Base-by-base conservation (phyloP, 2,113 vertebrate genomes). In the Caranx melampygus region DNA sequence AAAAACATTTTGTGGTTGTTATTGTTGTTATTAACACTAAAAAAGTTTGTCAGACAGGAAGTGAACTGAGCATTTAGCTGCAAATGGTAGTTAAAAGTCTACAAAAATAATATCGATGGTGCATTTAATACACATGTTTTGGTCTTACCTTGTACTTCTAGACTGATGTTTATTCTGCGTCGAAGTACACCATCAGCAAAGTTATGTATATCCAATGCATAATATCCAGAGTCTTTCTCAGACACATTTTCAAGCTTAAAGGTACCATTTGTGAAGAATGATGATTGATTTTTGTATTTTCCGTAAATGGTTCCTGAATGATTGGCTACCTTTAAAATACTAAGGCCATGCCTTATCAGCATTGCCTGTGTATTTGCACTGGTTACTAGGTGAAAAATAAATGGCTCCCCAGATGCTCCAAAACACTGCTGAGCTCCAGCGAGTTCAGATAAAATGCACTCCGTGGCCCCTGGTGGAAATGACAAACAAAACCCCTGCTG, bases 71-170 rank as follows among this genome's bases (percentile, higher is more conserved):
- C 26, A 26, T 26, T 26, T 26, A 26, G 26, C 1, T 26, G 26
- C 40, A 42, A 13, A 47, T 16, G 4, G 15, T 47, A 15, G 5
- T 6, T 26, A 26, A 26, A 26, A 26, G 26, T 26, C 26, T 5
- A 5, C 3, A 16, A 15, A 16, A 4, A 47, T 15, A 15, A 47
- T 47, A 47, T 4, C 4, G 16, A 47, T 47, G 45, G 4, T 44
- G 10, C 7, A 9, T 42, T 42, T 8, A 26, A 26, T 26, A 26
- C 1, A 26, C 26, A 26, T 26, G 26, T 26, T 26, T 26, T 26
- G 26, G 26, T 51, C 47, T 5, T 76, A 87, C 81, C 81, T 81
- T 81, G 63, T 64, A 84, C 59, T 31, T 60, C 42, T 0, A 87
- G 37, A 31, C 45, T 15, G 21, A 84, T 40, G 5, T 1, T 18